Base-by-base conservation (phyloP, 2,888 invertebrate species). In the Philhelius pedissequus region DNA sequence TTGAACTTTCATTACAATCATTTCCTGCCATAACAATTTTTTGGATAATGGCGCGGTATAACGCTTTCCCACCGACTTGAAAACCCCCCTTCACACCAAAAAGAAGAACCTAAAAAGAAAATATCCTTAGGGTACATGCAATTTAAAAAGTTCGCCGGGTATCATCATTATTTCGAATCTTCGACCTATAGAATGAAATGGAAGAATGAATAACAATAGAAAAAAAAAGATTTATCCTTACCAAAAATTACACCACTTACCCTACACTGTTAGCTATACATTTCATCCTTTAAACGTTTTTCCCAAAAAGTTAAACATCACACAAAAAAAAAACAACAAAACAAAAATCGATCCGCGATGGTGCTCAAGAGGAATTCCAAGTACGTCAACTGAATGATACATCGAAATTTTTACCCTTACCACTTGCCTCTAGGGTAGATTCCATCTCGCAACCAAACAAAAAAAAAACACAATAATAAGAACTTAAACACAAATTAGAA, bases 11-110 rank as follows among this genome's bases (percentile, higher is more conserved):
- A 73, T 78, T 68, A 73, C 68, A 82, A 82, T 82, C 78, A 82
- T 82, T 79, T 84, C 84, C 84, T 84, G 84, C 79, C 75, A 80
- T 71, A 84, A 80, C 70, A 84, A 75, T 52, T 68, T 84, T 70
- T 69, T 48, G 64, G 70, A 84, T 70, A 84, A 79, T n/a, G n/a
- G n/a, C n/a, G n/a, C 60, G 48, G 66, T 54, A 76, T 71, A 62
- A 48, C 45, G 30, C 52, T 60, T 54, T 30, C 27, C 8, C 38
- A 22, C 18, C 1, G n/a, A 20, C n/a, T n/a, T n/a, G 35, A 30
- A 27, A 18, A 48, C 5, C 22, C 22, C 6, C 22, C 13, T n/a
- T n/a, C n/a, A n/a, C n/a, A n/a, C n/a, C n/a, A n/a, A 48, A 20
- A n/a, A 48, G 35, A 60, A 40, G 13, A 35, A 27, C 5, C 13